These are phyloP conservation scores for Andrena praecox DNA, from an alignment of 2,888 invertebrate genomes.

Conservation along the genomic window DNA sequence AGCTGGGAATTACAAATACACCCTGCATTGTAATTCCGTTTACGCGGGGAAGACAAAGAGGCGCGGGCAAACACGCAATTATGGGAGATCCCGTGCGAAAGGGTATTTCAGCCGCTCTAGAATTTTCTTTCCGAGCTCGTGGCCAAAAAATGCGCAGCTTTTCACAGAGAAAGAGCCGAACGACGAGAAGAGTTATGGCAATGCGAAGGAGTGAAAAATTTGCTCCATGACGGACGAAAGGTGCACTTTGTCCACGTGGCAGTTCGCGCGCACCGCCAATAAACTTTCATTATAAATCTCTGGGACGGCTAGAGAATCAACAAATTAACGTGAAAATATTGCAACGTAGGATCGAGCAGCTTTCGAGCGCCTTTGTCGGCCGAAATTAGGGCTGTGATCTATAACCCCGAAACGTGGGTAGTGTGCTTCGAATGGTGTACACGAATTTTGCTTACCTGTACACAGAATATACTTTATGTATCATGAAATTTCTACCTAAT, in stretches of 20 bases:
- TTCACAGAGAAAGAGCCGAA: not conserved
- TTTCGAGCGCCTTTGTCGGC: slow-evolving; percentile 25
- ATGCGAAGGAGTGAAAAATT: not conserved
- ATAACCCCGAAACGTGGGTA: slow-evolving; percentile 2
- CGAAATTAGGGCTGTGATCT: slow-evolving; percentile 23
- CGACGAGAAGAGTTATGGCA: not conserved
- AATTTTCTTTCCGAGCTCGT: no score
- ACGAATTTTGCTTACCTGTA: not conserved
- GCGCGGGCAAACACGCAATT: not conserved
- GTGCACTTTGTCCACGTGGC: slow-evolving; percentile 27
- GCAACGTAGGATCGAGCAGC: slow-evolving; percentile 20
- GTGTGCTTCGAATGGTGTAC: not conserved
- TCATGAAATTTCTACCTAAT: no score
- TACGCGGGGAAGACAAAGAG: not conserved
- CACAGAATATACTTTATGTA: not conserved
- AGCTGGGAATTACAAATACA: slow-evolving; percentile 48
- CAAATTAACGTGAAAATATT: slow-evolving; percentile 58
- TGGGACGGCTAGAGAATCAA: slow-evolving; percentile 27
- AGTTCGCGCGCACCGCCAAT: slow-evolving; percentile 24
- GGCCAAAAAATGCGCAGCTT: no score
- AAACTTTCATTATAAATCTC: slow-evolving; percentile 69
- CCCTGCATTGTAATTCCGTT: slow-evolving; percentile 25
- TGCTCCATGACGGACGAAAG: slow-evolving; percentile 7
- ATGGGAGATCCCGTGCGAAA: not conserved
- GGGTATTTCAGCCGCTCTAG: no score